Conservation (phyloP, 2,113 vertebrate genomes). For the Regulus satrapa region DNA sequence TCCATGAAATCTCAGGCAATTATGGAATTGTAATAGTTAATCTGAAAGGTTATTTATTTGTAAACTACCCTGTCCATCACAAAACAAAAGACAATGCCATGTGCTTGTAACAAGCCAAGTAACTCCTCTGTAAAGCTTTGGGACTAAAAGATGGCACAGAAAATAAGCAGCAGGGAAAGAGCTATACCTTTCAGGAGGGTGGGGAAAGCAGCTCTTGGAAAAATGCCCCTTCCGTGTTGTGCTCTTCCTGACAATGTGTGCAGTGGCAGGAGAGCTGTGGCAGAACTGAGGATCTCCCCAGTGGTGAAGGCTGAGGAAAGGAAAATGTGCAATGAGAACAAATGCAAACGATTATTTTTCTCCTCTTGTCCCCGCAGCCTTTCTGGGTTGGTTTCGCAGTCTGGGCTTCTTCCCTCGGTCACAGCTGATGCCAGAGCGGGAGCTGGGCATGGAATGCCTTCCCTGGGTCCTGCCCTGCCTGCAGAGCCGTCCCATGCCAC, state of each 20-base stretch:
- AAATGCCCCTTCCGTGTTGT: not conserved
- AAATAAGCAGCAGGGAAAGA: not conserved
- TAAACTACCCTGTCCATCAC: not conserved
- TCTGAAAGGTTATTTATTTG: not conserved
- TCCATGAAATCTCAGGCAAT: not conserved
- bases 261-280: not conserved
- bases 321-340: not conserved
- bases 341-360: not conserved
- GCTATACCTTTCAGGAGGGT: not conserved
- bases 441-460: not conserved
- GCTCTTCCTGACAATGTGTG: not conserved
- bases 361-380: not conserved
- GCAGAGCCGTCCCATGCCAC: rapidly evolving
- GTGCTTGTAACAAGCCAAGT: not conserved
- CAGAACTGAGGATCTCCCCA: not conserved
- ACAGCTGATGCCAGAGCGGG: rapidly evolving
- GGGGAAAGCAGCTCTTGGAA: not conserved
- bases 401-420: not conserved
- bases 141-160: not conserved
- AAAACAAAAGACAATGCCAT: not conserved
- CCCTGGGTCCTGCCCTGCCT: not conserved
- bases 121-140: not conserved
- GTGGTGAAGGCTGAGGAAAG: not conserved
- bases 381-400: not conserved
- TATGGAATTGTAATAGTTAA: not conserved